Conservation (phyloP, 2,888 invertebrate genomes). For the Leistus spinibarbis region DNA sequence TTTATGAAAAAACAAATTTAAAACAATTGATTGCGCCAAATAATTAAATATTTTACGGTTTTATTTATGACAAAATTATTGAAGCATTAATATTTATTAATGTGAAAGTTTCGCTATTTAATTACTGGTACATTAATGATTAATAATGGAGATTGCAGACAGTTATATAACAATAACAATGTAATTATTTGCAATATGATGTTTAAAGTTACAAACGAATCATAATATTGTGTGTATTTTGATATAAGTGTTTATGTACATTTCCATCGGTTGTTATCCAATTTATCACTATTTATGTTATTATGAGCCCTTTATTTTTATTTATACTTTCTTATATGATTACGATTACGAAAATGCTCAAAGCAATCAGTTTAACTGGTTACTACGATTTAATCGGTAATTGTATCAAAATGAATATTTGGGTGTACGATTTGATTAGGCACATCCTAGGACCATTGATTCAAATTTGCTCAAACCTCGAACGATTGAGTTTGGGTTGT, state of each 20-base stretch:
- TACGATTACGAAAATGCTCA: too few species aligned
- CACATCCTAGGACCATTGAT: constrained; percentile 47
- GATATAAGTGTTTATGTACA: too few species aligned
- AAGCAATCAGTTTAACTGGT: too few species aligned
- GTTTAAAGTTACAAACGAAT: not conserved
- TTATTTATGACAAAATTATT: not conserved
- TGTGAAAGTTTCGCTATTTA: not conserved
- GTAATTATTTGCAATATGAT: not conserved
- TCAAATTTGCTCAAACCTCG: constrained; percentile 49
- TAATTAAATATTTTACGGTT: too few species aligned
- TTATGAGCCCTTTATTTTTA: too few species aligned
- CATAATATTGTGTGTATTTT: too few species aligned
- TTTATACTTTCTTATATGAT: too few species aligned
- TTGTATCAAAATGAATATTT: too few species aligned
- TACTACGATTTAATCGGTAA: too few species aligned
- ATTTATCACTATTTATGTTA: too few species aligned
- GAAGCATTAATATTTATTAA: not conserved
- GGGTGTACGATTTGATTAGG: constrained; percentile 26
- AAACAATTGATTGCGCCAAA: too few species aligned
- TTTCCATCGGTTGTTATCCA: not conserved
- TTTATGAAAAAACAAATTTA: too few species aligned
- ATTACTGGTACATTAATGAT: not conserved
- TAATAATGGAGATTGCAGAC: not conserved
- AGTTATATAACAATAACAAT: not conserved
- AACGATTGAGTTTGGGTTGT: constrained; percentile 55